A percentile compares a stretch with the other conserved stretches of the same genome.
phyloP scores from a whole-genome alignment of 2,113 vertebrate genomes.

The Brachyistius frenatus region DNA sequence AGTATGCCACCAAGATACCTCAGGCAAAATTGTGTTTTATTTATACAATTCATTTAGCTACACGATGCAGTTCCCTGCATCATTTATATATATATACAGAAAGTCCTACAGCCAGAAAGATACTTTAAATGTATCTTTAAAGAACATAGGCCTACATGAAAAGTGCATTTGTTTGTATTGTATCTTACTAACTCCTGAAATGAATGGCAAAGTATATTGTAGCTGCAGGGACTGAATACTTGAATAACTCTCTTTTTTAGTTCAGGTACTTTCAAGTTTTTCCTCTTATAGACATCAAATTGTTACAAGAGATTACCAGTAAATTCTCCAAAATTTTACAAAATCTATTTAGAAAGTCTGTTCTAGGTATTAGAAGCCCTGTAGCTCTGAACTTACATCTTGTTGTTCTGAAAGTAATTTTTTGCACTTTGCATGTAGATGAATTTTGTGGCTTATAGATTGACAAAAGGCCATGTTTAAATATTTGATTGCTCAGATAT shows the following conservation, averaged over 20 bases:
- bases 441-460: background rate
- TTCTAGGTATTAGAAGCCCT: background rate
- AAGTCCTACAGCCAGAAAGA: constrained; percentile 13
- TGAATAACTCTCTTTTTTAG: background rate
- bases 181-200: constrained; percentile 3
- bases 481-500: background rate
- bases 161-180: constrained; percentile 5
- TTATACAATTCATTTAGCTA: constrained; percentile 3
- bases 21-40: constrained; percentile 38
- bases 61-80: constrained; percentile 20
- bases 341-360: background rate
- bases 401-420: background rate
- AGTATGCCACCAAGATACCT: constrained; percentile 8
- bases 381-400: background rate
- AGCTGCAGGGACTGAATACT: background rate
- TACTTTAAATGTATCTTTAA: background rate
- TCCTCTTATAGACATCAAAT: background rate
- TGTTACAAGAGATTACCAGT: background rate
- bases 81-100: background rate
- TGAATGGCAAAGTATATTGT: background rate
- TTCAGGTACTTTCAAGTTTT: background rate
- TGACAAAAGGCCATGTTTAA: constrained; percentile 34
- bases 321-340: background rate
- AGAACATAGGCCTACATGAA: background rate
- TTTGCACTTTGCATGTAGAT: background rate